Conservation (phyloP, 2,113 vertebrate genomes). For the Eulemur macaco region DNA sequence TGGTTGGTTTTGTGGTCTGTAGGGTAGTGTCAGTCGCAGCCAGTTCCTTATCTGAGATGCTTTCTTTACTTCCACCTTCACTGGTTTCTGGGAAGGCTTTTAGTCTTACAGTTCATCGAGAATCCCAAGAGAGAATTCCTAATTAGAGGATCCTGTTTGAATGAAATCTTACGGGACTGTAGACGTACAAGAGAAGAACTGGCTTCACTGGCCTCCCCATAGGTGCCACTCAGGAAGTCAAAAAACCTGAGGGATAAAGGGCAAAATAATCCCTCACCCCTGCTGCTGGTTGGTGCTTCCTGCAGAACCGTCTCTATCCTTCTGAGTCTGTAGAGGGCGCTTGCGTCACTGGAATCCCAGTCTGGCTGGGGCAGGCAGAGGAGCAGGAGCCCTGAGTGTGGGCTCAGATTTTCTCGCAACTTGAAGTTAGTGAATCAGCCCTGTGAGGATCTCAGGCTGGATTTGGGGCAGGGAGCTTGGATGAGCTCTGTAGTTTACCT, state of each 20-base stretch:
- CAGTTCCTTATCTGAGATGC: neutral
- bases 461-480: neutral
- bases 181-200: neutral
- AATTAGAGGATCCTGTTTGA: neutral
- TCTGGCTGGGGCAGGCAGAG: neutral
- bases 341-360: conserved; percentile 32
- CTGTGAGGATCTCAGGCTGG: neutral
- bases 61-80: neutral
- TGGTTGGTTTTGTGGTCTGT: neutral
- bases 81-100: neutral
- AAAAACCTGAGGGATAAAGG: neutral
- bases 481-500: neutral
- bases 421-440: neutral
- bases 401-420: neutral
- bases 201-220: neutral
- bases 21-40: neutral
- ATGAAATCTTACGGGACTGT: neutral
- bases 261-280: neutral
- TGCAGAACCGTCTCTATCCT: neutral
- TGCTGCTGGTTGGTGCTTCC: neutral
- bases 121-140: neutral
- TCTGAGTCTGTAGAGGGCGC: conserved; percentile 79
- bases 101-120: neutral
- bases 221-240: neutral
- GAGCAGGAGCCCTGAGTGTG: neutral